Percentiles rank a stretch among this genome's conserved stretches.
phyloP scores from a whole-genome alignment of 2,888 invertebrate genomes.

The Stomorhina lunata region DNA sequence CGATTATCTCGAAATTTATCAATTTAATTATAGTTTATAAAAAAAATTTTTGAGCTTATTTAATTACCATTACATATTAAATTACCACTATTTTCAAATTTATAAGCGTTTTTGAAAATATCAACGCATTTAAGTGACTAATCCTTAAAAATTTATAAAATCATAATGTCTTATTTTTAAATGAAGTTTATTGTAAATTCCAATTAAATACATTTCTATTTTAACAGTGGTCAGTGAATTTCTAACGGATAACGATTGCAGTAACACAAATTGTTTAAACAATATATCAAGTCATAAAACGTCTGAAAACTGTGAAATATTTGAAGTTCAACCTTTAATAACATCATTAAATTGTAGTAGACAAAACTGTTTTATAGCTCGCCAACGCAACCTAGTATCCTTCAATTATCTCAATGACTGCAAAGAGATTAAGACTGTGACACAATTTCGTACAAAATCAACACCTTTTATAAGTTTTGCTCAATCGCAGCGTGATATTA shows the following conservation, averaged over 20 bases:
- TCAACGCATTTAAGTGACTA: too few relatives aligned
- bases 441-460: constrained; percentile 64
- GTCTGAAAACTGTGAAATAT: constrained; percentile 70
- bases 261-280: neutral
- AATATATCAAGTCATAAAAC: neutral
- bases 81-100: too few relatives aligned
- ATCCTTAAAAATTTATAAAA: too few relatives aligned
- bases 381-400: constrained; percentile 71
- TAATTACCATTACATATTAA: too few relatives aligned
- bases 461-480: constrained; percentile 75
- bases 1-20: too few relatives aligned
- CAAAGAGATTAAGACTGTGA: constrained; percentile 29
- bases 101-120: too few relatives aligned
- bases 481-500: constrained; percentile 66
- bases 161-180: constrained; percentile 2
- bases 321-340: constrained; percentile 71
- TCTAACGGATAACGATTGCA: neutral
- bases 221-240: constrained; percentile 61
- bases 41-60: too few relatives aligned
- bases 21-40: too few relatives aligned
- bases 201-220: too few relatives aligned
- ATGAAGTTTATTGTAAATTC: constrained; percentile 11
- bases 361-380: constrained; percentile 68
- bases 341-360: constrained; percentile 50
- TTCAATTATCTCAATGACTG: constrained; percentile 68